Percentiles rank a stretch among this genome's conserved stretches.
Conservation (phyloP, 2,888 invertebrate species). For the Lochmaea capreae region DNA sequence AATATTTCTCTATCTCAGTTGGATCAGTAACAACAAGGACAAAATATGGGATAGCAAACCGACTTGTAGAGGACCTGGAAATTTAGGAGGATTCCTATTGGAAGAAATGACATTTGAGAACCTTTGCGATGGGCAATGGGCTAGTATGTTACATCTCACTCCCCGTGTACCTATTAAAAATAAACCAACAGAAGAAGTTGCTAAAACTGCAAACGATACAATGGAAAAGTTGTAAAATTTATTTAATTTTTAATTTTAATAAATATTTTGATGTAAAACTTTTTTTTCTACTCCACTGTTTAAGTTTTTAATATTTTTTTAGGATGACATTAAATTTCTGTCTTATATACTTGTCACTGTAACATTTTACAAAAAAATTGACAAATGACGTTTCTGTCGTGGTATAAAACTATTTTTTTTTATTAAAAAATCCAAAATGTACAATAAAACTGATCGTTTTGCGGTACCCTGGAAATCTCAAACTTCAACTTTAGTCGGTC, state of each 20-base stretch:
- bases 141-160: slow-evolving; percentile 78
- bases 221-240: slow-evolving; percentile 4
- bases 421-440: slow-evolving; percentile 18
- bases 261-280: too few species aligned
- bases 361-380: not conserved
- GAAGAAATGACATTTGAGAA: slow-evolving; percentile 78
- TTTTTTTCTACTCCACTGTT: too few species aligned
- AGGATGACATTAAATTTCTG: too few species aligned
- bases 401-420: too few species aligned
- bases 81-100: slow-evolving; percentile 76
- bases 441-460: slow-evolving; percentile 36
- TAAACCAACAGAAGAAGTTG: slow-evolving; percentile 37
- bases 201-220: slow-evolving; percentile 11
- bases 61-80: slow-evolving; percentile 79
- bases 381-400: not conserved
- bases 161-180: slow-evolving; percentile 72
- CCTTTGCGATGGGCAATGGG: slow-evolving; percentile 82
- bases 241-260: not conserved
- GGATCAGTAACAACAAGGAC: slow-evolving; percentile 75
- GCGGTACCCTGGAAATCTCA: slow-evolving; percentile 22
- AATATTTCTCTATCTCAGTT: slow-evolving; percentile 65
- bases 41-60: slow-evolving; percentile 79
- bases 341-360: too few species aligned
- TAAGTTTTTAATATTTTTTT: too few species aligned
- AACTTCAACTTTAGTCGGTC: slow-evolving; percentile 37